Base-by-base conservation (phyloP, 1,140 invertebrate species). In the Aphelinus certus region DNA sequence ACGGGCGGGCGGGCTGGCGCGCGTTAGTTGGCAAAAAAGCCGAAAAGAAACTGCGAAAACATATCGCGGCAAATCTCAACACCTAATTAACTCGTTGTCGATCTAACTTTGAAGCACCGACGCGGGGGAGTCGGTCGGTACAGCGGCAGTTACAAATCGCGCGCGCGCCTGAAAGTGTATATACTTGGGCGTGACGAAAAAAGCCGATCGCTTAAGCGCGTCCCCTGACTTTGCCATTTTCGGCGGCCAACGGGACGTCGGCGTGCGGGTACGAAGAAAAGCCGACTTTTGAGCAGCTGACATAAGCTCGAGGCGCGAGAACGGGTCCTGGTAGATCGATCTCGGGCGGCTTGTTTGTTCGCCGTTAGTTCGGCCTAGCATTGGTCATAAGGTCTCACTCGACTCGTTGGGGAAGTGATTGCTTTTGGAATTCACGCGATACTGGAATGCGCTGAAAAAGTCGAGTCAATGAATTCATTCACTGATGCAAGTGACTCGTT, bases 191-290 rank as follows among this genome's bases (percentile, higher is more conserved):
- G 26, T 26, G 26, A 43, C 3, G 57, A 45, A 53, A 7, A 53
- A 48, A 68, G 55, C 42, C 26, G 26, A 26, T 26, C 26, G 26
- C 26, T 26, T 26, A n/a, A 43, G 48, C 60, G 51, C 3, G 55
- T 10, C 70, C 49, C 62, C 46, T 47, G 46, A 9, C 55, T 51
- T 72, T 66, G 6, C 71, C 62, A 72, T 65, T 70, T 70, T 70
- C 26, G 63, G 65, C 71, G 71, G 4, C 10, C 7, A 3, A 3
- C 45, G 9, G 60, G 9, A 5, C 10, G 53, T 61, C 49, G 55
- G 42, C 53, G 65, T 55, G 48, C 49, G 49, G 69, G 63, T 71
- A 42, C 6, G 9, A 45, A 7, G 6, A 7, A 9, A 42, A 6
- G 46, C 26, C 60, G 49, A 26, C 26, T 26, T 26, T 26, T 26